Conservation (phyloP, 2,113 vertebrate genomes). For the Ictalurus furcatus region DNA sequence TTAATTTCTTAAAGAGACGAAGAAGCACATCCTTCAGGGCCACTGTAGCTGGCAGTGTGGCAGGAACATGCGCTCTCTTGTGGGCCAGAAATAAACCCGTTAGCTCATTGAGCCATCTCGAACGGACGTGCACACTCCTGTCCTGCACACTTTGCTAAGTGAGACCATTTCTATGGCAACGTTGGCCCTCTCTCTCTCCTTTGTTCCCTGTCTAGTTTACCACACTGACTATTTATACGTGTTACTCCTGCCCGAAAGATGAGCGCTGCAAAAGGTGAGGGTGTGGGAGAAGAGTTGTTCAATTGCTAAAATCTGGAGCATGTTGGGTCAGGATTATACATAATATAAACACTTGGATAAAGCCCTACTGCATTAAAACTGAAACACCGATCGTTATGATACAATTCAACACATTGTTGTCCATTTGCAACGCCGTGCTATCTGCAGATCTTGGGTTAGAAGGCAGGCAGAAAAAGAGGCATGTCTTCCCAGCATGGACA, state of each 20-base stretch:
- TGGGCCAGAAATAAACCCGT: conserved; percentile 47
- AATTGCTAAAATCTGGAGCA: background rate
- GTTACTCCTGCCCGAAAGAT: conserved; percentile 19
- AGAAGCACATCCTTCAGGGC: background rate
- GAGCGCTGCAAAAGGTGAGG: conserved; percentile 5
- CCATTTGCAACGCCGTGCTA: background rate
- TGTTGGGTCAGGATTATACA: background rate
- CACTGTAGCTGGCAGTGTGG: conserved; percentile 14
- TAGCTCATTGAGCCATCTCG: conserved; percentile 45
- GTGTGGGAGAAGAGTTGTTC: background rate
- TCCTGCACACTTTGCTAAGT: conserved; percentile 44
- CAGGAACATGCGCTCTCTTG: conserved; percentile 23
- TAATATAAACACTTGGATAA: background rate
- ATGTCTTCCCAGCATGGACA: background rate
- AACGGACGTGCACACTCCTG: conserved; percentile 28
- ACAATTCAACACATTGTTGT: background rate
- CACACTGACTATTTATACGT: conserved; percentile 28
- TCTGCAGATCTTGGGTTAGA: background rate
- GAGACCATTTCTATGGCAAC: conserved; percentile 53
- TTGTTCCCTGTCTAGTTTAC: conserved; percentile 21
- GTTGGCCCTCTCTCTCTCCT: background rate
- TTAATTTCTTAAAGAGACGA: background rate
- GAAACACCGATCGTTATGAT: background rate
- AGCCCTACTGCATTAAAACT: background rate
- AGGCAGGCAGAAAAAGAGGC: background rate